A percentile compares a stretch with the other conserved stretches of the same genome.
Evolutionary conservation across 2,797 vertebrate species (phyloP).

Genomic region (Peromyscus attwateri): DNA sequence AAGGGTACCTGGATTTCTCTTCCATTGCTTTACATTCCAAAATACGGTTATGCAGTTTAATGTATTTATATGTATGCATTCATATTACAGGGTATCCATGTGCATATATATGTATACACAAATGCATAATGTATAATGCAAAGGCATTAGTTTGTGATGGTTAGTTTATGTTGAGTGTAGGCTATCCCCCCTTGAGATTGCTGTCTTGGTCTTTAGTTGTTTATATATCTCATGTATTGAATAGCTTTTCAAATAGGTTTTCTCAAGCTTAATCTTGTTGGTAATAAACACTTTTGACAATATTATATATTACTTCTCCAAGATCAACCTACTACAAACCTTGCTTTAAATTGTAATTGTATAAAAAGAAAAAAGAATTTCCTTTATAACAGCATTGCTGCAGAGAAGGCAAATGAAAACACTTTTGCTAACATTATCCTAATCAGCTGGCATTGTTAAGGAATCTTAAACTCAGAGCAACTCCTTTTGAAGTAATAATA

Average conservation of each 20-base stretch:
- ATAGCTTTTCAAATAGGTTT: conserved; percentile 64
- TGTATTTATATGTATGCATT: not conserved
- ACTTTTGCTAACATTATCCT: conserved; percentile 32
- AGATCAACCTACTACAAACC: conserved; percentile 62
- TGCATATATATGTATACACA: not conserved
- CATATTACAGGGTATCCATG: not conserved
- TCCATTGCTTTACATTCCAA: not conserved
- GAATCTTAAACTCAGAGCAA: not conserved
- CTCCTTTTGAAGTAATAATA: conserved; percentile 6
- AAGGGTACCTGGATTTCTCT: not conserved
- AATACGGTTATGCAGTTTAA: not conserved
- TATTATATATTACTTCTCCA: conserved; percentile 45
- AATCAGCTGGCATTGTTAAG: conserved; percentile 1
- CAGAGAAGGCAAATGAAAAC: conserved; percentile 37
- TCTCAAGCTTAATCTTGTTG: conserved; percentile 69
- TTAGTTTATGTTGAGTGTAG: not conserved
- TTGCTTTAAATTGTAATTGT: conserved; percentile 64
- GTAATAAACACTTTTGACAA: conserved; percentile 71
- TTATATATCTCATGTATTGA: conserved; percentile 47
- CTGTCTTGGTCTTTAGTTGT: conserved; percentile 38
- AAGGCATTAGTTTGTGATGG: not conserved
- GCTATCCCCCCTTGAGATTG: not conserved
- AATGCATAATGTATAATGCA: not conserved
- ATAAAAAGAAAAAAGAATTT: conserved; percentile 22
- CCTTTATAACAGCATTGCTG: not conserved